phyloP scores from a whole-genome alignment of 2,888 invertebrate species.

The Elegia similella region DNA sequence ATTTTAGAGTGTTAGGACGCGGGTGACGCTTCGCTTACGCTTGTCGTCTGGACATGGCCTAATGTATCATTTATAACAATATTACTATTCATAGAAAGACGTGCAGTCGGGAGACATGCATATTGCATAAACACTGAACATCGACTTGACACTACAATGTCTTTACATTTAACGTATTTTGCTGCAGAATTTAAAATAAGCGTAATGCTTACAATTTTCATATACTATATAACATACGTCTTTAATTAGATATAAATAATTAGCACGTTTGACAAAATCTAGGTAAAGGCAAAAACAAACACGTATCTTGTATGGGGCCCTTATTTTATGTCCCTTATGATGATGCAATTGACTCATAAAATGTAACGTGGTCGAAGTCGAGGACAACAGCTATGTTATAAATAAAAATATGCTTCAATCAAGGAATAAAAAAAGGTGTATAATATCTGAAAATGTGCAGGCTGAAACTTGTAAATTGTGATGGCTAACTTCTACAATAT shows the following conservation, averaged over 20 bases:
- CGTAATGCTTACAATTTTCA: not conserved
- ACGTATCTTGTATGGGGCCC: too few species aligned
- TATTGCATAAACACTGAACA: not conserved
- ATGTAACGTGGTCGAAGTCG: too few species aligned
- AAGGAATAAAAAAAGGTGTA: not conserved
- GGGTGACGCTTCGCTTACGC: too few species aligned
- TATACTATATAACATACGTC: too few species aligned
- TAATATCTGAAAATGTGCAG: not conserved
- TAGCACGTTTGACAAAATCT: too few species aligned
- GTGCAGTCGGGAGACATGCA: not conserved
- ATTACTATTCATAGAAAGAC: not conserved
- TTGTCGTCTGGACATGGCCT: not conserved
- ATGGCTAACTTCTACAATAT: conserved; percentile 6
- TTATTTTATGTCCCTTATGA: too few species aligned
- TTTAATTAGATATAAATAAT: too few species aligned
- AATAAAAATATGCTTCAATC: too few species aligned
- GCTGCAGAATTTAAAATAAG: not conserved
- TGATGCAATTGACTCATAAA: too few species aligned
- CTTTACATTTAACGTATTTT: not conserved
- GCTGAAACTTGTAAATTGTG: not conserved
- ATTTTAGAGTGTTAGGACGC: too few species aligned
- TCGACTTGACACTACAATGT: not conserved
- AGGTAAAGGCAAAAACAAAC: too few species aligned
- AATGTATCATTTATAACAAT: not conserved
- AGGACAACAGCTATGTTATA: too few species aligned